A percentile compares a stretch with the other conserved stretches of the same genome.
Evolutionary conservation across 2,888 invertebrate genomes (phyloP).

Genomic region (Epiblema foenella): DNA sequence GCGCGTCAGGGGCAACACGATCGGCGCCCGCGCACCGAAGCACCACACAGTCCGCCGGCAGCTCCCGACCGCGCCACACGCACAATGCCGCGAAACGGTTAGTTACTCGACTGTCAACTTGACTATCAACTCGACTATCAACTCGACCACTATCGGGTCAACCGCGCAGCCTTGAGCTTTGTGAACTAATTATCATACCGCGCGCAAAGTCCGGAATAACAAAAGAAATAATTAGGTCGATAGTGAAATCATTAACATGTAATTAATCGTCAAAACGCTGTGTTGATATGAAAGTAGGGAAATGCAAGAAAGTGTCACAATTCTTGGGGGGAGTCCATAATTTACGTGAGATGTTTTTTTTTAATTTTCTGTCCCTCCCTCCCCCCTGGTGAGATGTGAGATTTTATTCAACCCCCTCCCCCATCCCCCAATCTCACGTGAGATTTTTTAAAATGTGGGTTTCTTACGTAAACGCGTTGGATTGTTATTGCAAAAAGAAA

Average conservation of each 20-base stretch:
- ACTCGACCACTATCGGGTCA: neutral
- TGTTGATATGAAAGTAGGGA: no score
- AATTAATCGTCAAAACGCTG: neutral
- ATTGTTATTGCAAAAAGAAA: no score
- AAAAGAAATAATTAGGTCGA: neutral
- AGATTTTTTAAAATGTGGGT: no score
- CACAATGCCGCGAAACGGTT: constrained; percentile 42
- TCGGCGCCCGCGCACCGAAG: neutral
- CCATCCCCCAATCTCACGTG: no score
- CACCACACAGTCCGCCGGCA: constrained; percentile 32
- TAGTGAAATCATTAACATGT: neutral
- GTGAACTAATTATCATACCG: neutral
- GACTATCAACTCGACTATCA: neutral
- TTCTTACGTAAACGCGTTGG: no score
- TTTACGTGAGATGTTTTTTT: no score
- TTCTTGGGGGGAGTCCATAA: no score
- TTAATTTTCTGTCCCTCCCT: no score
- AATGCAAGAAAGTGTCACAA: no score
- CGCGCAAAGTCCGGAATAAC: constrained; percentile 23
- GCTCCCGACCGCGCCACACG: constrained; percentile 27
- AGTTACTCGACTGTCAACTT: constrained; percentile 15
- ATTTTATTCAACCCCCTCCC: no score
- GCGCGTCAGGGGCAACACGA: neutral
- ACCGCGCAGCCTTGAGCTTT: neutral
- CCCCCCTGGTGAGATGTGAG: no score